phyloP scores from a whole-genome alignment of 2,888 invertebrate genomes.

The Cephonodes hylas region DNA sequence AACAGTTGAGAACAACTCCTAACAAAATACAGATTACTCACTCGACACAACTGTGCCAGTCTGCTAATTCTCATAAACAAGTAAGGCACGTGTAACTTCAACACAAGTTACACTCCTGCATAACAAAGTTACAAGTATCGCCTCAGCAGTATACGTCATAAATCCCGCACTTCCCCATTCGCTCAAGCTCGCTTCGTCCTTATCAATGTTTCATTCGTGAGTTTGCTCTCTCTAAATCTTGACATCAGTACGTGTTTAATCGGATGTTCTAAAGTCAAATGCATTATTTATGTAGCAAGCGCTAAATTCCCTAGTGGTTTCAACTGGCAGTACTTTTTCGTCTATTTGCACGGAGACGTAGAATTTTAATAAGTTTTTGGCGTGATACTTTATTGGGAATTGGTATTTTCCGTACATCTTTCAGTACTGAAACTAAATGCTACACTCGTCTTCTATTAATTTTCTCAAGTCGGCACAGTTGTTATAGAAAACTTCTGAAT shows the following conservation, averaged over 20 bases:
- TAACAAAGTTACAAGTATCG: too few species aligned
- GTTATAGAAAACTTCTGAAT: too few species aligned
- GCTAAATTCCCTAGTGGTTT: background rate
- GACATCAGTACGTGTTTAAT: constrained; percentile 9
- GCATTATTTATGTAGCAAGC: background rate
- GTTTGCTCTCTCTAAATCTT: constrained; percentile 6
- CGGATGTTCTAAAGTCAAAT: constrained; percentile 6
- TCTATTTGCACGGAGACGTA: background rate
- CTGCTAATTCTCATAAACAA: too few species aligned
- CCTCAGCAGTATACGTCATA: too few species aligned
- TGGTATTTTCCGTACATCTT: background rate
- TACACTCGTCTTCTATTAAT: too few species aligned
- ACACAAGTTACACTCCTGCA: too few species aligned
- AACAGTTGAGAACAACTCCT: too few species aligned
- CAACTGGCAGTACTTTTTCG: background rate
- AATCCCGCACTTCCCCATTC: too few species aligned
- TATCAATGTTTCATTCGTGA: constrained; percentile 6
- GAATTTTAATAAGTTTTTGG: background rate
- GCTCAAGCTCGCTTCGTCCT: background rate
- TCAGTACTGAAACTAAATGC: background rate
- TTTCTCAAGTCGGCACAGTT: too few species aligned
- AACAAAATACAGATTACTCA: too few species aligned
- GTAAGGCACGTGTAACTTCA: too few species aligned
- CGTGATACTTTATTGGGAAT: background rate
- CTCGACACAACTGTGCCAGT: too few species aligned